Conservation (phyloP, 2,113 vertebrate species). For the Ondatra zibethicus region DNA sequence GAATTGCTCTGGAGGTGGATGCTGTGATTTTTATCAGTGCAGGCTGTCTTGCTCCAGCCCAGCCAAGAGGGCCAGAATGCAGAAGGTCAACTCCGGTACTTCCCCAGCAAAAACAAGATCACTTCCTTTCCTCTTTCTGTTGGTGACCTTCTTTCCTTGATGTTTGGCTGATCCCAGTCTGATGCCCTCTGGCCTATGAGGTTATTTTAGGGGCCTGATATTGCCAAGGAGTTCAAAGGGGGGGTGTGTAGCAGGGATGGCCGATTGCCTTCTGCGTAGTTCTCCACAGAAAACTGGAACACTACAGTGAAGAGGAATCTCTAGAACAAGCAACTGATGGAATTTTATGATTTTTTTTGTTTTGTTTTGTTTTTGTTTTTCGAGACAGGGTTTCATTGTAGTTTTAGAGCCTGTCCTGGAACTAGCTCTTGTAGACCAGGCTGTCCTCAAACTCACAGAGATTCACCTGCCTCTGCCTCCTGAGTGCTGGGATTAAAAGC, state of each 20-base stretch:
- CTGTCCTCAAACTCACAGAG: too few relatives aligned
- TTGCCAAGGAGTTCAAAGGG: background rate
- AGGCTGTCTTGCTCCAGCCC: background rate
- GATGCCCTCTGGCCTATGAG: background rate
- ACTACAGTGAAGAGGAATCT: background rate
- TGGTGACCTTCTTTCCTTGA: background rate
- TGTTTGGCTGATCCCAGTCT: background rate
- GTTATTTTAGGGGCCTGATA: constrained; percentile 27
- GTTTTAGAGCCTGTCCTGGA: too few relatives aligned
- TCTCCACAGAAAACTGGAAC: constrained; percentile 10
- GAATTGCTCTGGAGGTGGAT: background rate
- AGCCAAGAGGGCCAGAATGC: background rate
- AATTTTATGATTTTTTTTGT: background rate
- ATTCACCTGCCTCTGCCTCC: too few relatives aligned
- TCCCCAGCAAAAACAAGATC: background rate
- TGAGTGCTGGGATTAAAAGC: too few relatives aligned
- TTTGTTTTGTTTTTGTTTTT: too few relatives aligned
- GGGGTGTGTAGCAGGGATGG: background rate
- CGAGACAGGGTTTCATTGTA: too few relatives aligned
- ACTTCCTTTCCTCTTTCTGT: background rate
- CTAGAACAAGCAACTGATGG: background rate
- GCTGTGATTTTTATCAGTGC: background rate
- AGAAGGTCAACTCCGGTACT: background rate
- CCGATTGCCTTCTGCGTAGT: background rate
- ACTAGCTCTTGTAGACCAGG: too few relatives aligned